phyloP scores from a whole-genome alignment of 2,797 vertebrate species.

The Prunella strophiata region DNA sequence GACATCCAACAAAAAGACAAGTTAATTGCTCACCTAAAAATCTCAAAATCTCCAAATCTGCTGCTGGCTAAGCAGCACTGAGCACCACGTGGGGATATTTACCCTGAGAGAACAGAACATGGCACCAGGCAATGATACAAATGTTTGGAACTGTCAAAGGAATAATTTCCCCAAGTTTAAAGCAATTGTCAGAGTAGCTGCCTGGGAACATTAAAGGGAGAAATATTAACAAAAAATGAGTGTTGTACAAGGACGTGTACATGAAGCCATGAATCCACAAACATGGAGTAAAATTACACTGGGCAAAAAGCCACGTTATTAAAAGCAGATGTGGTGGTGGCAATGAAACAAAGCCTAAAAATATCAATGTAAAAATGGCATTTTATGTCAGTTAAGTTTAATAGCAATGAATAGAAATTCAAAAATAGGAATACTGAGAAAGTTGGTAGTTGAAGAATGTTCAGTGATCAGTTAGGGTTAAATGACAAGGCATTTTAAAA shows the following conservation, averaged over 20 bases:
- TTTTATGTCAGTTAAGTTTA: not conserved
- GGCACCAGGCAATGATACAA: not conserved
- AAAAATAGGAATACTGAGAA: not conserved
- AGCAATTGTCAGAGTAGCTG: constrained; percentile 10
- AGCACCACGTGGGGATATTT: not conserved
- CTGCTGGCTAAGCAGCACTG: not conserved
- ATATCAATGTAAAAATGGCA: not conserved
- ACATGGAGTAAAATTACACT: not conserved
- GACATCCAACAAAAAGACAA: not conserved
- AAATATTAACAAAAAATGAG: not conserved
- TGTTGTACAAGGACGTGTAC: not conserved
- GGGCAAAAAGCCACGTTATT: constrained; percentile 20
- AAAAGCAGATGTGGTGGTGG: constrained; percentile 38
- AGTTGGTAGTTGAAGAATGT: not conserved
- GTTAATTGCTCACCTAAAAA: constrained; percentile 29
- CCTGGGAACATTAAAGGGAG: not conserved
- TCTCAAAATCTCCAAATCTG: not conserved
- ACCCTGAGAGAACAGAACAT: not conserved
- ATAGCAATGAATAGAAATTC: not conserved
- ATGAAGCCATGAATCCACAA: not conserved
- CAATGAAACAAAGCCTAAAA: constrained; percentile 16
- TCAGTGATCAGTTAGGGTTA: not conserved
- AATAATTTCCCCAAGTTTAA: not conserved
- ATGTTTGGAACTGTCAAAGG: not conserved
- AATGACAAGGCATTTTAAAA: not conserved